Percentiles rank a stretch among this genome's conserved stretches.
Conservation (phyloP, 2,888 invertebrate genomes). For the Ormyrus labotus region DNA sequence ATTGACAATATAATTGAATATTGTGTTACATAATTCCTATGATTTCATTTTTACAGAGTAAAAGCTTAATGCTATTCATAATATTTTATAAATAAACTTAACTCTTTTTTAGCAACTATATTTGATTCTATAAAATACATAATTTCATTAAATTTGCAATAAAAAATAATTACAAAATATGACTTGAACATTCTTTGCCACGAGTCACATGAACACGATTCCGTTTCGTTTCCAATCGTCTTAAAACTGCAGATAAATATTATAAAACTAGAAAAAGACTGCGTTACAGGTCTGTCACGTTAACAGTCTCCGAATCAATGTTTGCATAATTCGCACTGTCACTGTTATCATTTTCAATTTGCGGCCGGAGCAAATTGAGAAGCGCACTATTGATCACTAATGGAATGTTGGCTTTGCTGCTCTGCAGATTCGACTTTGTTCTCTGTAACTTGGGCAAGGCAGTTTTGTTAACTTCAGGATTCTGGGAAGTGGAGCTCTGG, state of each 20-base stretch:
- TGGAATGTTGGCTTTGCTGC: slow-evolving; percentile 71
- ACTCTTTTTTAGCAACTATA: no score
- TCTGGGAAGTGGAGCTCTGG: slow-evolving; percentile 42
- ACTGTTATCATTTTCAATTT: slow-evolving; percentile 59
- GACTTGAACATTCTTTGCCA: no score
- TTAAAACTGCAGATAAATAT: no score
- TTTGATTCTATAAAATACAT: no score
- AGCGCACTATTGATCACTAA: slow-evolving; percentile 71
- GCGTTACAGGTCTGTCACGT: slow-evolving; percentile 63
- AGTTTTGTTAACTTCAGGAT: not conserved
- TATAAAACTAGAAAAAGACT: no score
- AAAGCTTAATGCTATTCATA: no score
- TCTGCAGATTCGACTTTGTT: slow-evolving; percentile 66
- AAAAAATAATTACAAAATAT: no score
- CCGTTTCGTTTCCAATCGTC: no score
- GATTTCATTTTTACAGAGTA: no score
- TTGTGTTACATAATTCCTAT: not conserved
- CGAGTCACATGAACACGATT: no score
- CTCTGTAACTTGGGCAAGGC: slow-evolving; percentile 62
- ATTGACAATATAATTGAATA: not conserved
- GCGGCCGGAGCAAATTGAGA: slow-evolving; percentile 69
- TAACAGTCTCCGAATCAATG: slow-evolving; percentile 68
- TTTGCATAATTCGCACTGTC: slow-evolving; percentile 67
- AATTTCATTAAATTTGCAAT: no score
- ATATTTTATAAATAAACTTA: no score